Evolutionary conservation across 2,797 vertebrate genomes (phyloP), one percentile per base, ranked within the genome.

Genomic region (Tenualosa thibaudeaui): DNA sequence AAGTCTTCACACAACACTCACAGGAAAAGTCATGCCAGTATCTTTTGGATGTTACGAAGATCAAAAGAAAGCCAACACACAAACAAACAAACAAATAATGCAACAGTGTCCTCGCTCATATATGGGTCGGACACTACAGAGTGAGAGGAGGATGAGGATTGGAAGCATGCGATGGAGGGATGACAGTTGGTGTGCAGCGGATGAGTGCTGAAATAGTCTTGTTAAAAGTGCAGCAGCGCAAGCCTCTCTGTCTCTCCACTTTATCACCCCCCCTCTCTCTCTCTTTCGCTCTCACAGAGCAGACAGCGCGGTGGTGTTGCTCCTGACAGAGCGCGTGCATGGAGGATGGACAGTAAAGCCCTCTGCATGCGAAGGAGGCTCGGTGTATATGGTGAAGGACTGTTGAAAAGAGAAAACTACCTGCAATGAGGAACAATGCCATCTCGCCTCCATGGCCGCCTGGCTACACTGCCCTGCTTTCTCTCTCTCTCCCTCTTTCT

Each of bases 371-470:
- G 94, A 95, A 95, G 95, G 94, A 89, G 93, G 90, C 95, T 95
- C 92, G 87, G 15, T 24, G 62, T 43, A 93, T 92, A 94, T 92
- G 93, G 94, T 87, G 93, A 92, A 94, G 92, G 91, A 95, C 88
- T 81, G 85, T 92, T 93, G 90, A 95, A 95, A 91, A 96, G 94
- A 96, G 95, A 94, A 87, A 94, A 95, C 96, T 97, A 97, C 96
- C 96, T 97, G 96, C 89, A 95, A 96, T 94, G 96, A 96, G 94
- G 96, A 95, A 97, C 96, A 97, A 94, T 97, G 96, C 96, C 96
- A 96, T 95, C 95, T 96, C 94, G 96, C 96, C 95, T 97, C 96
- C 96, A 97, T 97, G 95, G 95, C 96, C 96, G 95, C 95, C 95
- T 96, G 95, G 95, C 96, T 96, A 96, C 96, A 94, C 96, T 96